Conservation (phyloP, 2,797 vertebrate genomes). For the Protonibea diacanthus region DNA sequence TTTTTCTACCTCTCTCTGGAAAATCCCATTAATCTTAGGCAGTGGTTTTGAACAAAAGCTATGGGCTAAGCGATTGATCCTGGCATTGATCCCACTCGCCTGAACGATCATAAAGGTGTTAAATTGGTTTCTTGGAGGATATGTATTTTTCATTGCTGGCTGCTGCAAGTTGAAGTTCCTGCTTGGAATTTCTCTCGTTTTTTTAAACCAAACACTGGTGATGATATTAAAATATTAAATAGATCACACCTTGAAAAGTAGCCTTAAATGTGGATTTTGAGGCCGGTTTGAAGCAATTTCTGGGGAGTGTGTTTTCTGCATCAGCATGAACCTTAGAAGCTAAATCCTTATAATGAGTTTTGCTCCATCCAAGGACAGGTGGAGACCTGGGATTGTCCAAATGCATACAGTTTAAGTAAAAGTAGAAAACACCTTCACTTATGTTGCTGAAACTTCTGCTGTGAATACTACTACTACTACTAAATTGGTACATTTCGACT, state of each 20-base stretch:
- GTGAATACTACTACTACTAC: constrained; percentile 23
- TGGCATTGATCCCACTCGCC: constrained; percentile 84
- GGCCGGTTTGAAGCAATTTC: constrained; percentile 67
- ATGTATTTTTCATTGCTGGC: constrained; percentile 84
- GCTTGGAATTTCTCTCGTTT: constrained; percentile 54
- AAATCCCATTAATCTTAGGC: constrained; percentile 83
- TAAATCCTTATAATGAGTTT: constrained; percentile 63
- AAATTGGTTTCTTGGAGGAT: constrained; percentile 87
- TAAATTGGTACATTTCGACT: not conserved
- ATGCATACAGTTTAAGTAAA: constrained; percentile 13
- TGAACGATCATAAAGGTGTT: constrained; percentile 86
- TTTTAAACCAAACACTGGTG: constrained; percentile 59
- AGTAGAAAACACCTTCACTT: constrained; percentile 11
- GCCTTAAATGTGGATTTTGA: constrained; percentile 70
- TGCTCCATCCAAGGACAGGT: constrained; percentile 55
- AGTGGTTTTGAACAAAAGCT: constrained; percentile 85
- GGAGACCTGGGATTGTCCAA: constrained; percentile 30
- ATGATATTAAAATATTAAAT: constrained; percentile 77
- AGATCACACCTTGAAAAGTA: constrained; percentile 68
- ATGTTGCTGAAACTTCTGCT: constrained; percentile 18
- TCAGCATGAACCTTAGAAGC: constrained; percentile 39
- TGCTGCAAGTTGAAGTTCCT: constrained; percentile 71
- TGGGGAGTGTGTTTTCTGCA: constrained; percentile 49
- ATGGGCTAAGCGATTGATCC: constrained; percentile 85
- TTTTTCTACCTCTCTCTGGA: constrained; percentile 71